Base-by-base conservation (phyloP, 2,797 vertebrate genomes). In the Sarcophilus harrisii region DNA sequence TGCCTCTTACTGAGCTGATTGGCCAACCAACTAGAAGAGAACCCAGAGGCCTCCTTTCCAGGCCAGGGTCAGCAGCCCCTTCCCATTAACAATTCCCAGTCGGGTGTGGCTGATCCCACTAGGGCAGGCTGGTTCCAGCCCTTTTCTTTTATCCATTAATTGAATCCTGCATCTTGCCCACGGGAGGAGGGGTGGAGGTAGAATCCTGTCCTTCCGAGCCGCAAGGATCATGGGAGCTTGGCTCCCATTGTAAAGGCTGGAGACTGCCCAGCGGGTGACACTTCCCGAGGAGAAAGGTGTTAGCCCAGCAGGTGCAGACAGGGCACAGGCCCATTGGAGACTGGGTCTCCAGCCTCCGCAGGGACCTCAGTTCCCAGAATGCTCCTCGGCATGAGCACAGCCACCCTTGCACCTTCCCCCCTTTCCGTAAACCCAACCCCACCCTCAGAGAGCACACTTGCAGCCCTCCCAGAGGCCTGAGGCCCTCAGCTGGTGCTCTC, bases 191-290 rank as follows among this genome's bases (percentile, higher is more conserved):
- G 91, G 87, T 98, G 97, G 97, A 98, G 60, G 93, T 97, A 21
- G 93, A 98, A 98, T 98, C 98, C 97, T 98, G 93, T 49, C 97
- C 97, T 95, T 97, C 96, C 96, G 91, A 94, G 92, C 27, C 90
- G 97, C 97, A 96, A 60, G 96, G 98, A 98, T 99, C 95, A 95
- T 9, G 54, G 54, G 98, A 98, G 98, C 98, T 98, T 97, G 98
- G 98, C 96, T 97, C 96, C 96, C 58, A 95, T 97, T 11, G 9
- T 55, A 55, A 55, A 55, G 54, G 54, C 54, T 11, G 54, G 54
- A 55, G 54, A 55, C 54, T 0, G 9, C 54, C 54, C 54, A 97
- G 97, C 95, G 52, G 1, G 94, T 60, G 95, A 98, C 91, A 92
- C 91, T 54, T 60, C 59, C 95, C 90, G 94, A 95, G 12, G 93